These are phyloP conservation scores for Microtus agrestis DNA, from an alignment of 2,797 vertebrate species.

Conservation along the genomic window DNA sequence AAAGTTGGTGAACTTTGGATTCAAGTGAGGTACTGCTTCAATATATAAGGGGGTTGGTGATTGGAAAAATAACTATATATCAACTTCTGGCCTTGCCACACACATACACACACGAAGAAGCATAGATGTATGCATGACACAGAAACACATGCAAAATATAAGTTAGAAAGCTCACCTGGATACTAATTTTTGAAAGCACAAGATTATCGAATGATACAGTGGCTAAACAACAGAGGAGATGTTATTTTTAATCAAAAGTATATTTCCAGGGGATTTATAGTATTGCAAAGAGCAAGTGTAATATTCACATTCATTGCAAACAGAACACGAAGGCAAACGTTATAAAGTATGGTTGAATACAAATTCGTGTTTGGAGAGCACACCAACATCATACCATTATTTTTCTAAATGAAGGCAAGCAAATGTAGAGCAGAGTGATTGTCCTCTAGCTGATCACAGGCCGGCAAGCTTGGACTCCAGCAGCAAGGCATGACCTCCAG, in stretches of 20 bases:
- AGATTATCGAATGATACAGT: not conserved
- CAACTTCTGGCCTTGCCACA: not conserved
- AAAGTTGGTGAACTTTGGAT: not conserved
- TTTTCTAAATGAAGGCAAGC: not conserved
- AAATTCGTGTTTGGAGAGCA: not conserved
- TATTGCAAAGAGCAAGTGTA: not conserved
- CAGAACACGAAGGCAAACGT: not conserved
- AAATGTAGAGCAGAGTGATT: not conserved
- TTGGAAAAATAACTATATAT: not conserved
- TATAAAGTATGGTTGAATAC: not conserved
- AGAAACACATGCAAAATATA: not conserved
- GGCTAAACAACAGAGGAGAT: not conserved
- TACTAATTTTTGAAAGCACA: not conserved
- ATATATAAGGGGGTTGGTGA: not conserved
- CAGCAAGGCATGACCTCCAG: fast-evolving
- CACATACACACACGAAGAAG: not conserved
- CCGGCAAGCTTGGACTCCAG: not conserved
- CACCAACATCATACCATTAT: not conserved
- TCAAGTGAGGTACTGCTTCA: not conserved
- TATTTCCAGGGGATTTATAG: not conserved
- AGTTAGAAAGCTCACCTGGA: not conserved
- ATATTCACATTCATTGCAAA: not conserved
- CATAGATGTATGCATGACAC: not conserved
- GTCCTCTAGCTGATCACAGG: not conserved
- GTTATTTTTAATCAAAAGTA: not conserved